phyloP scores from a whole-genome alignment of 2,797 vertebrate genomes.

The Sphaeramia orbicularis region DNA sequence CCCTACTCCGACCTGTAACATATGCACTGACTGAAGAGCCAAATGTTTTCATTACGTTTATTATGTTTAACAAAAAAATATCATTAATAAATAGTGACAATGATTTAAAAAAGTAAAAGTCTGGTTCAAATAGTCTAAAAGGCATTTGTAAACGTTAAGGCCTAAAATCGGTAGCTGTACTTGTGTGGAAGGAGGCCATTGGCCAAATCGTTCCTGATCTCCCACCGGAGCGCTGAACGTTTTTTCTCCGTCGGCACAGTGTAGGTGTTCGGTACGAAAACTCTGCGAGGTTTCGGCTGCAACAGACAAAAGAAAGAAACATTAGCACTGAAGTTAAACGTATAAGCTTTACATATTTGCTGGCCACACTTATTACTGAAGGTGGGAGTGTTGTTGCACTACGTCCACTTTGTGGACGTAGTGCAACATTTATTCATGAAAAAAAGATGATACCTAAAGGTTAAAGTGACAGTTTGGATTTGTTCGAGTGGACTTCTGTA shows the following conservation, averaged over 20 bases:
- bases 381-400: background rate
- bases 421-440: no score
- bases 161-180: constrained; percentile 49
- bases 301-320: constrained; percentile 16
- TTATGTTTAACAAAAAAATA: constrained; percentile 45
- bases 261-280: constrained; percentile 86
- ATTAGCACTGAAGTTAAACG: no score
- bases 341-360: no score
- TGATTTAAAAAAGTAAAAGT: constrained; percentile 24
- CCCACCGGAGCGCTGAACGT: constrained; percentile 89
- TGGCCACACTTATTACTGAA: background rate
- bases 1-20: constrained; percentile 81
- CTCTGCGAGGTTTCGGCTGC: constrained; percentile 76
- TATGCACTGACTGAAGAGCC: constrained; percentile 23
- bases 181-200: constrained; percentile 82
- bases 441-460: no score
- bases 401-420: no score
- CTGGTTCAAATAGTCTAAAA: constrained; percentile 25
- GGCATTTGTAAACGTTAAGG: background rate
- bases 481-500: no score
- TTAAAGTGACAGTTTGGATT: no score
- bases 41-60: constrained; percentile 50
- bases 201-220: constrained; percentile 89
- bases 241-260: constrained; percentile 91
- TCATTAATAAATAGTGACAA: constrained; percentile 52